Evolutionary conservation across 2,888 invertebrate genomes (phyloP), one percentile per base, ranked within the genome.

Genomic region (Stenurella melanura): DNA sequence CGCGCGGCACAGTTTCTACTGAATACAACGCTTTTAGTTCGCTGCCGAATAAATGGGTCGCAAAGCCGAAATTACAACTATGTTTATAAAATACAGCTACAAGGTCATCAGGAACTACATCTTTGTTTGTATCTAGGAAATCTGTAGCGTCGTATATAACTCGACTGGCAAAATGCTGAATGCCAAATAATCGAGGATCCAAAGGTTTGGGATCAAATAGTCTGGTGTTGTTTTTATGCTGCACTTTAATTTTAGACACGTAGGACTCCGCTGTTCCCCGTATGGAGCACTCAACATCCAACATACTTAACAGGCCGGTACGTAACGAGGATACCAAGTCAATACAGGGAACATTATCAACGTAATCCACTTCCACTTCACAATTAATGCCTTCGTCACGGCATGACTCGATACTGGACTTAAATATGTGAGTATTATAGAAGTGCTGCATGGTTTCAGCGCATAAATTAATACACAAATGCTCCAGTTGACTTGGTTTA

Each of bases 401-500:
- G 87, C 97, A 97, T 72, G 97, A 96, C 90, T 98, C 97, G 81
- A 96, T 95, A 82, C 96, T 95, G 21, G 96, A 96, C 90, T 97
- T 97, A 90, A 98, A 98, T 84, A 98, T 97, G 90, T 98, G 97
- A 72, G 97, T 98, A 90, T 97, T 98, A 91, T 98, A 98, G 90
- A 97, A 98, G 90, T 98, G 98, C 89, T 98, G 98, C 96, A 98
- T 97, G 42, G 97, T 97, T 91, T 98, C 98, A 0, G 98, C 97
- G 90, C 97, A 97, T 78, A 98, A 91, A 90, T 98, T 98, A 85
- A 97, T 97, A 90, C 98, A 98, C 77, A 98, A 91, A 89, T 98
- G 98, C 89, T 98, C 98, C 83, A 98, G 91, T 83, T 96, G 96
- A 85, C 96, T 95, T 0, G 96, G 96, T 90, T 95, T 95, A 38